Conservation (phyloP, 2,888 invertebrate genomes). For the Lingula anatina region DNA sequence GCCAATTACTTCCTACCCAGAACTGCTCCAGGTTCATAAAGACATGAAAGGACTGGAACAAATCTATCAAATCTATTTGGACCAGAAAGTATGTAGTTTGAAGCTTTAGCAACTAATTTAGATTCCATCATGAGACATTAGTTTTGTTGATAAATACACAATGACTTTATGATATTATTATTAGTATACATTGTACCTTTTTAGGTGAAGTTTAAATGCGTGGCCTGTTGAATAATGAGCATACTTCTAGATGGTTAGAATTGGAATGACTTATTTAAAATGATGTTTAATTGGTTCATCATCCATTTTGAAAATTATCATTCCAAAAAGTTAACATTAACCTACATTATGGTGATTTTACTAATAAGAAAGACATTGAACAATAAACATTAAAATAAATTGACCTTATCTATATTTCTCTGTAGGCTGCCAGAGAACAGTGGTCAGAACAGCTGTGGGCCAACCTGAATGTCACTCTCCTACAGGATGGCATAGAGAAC, state of each 20-base stretch:
- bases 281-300: too few relatives aligned
- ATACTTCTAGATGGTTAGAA: too few relatives aligned
- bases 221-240: too few relatives aligned
- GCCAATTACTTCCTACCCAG: conserved; percentile 75
- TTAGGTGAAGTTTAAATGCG: neutral
- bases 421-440: conserved; percentile 63
- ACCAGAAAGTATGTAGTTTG: conserved; percentile 60
- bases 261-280: too few relatives aligned
- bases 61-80: conserved; percentile 72
- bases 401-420: too few relatives aligned
- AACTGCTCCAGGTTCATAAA: conserved; percentile 57
- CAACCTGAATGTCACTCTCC: conserved; percentile 75
- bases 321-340: too few relatives aligned
- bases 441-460: conserved; percentile 88
- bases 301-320: too few relatives aligned
- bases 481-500: conserved; percentile 80
- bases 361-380: conserved; percentile 1
- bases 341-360: neutral
- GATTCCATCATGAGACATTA: too few relatives aligned
- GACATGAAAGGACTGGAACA: conserved; percentile 61
- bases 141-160: too few relatives aligned
- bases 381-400: neutral
- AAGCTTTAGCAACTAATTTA: neutral
- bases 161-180: neutral
- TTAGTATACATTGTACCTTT: neutral